These are phyloP conservation scores for Bimastos eiseni DNA, from an alignment of 2,888 invertebrate species.

Conservation along the genomic window DNA sequence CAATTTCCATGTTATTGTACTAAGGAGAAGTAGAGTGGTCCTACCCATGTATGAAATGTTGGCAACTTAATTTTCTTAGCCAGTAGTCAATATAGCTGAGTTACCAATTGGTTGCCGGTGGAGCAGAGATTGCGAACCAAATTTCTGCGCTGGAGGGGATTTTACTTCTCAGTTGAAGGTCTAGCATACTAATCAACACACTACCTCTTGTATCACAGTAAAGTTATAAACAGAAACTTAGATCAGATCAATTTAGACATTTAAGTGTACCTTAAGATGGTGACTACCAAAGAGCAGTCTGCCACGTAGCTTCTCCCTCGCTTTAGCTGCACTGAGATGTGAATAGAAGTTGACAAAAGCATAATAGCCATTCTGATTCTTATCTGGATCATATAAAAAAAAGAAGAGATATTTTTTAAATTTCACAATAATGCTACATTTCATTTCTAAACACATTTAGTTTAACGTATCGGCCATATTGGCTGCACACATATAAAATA, in stretches of 20 bases:
- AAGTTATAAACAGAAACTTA: not conserved
- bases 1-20: not conserved
- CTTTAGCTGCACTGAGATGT: constrained; percentile 28
- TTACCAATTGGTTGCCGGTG: too few relatives aligned
- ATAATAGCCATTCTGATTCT: constrained; percentile 27
- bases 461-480: not conserved
- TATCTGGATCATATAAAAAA: not conserved
- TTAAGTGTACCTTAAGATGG: constrained; percentile 31
- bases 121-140: too few relatives aligned
- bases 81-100: too few relatives aligned
- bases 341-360: constrained; percentile 40
- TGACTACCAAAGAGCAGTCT: constrained; percentile 30
- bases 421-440: not conserved
- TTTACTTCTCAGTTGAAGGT: too few relatives aligned
- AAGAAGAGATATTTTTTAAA: not conserved
- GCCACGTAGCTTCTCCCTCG: constrained; percentile 26
- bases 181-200: too few relatives aligned
- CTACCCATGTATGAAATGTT: too few relatives aligned
- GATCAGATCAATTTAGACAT: too few relatives aligned
- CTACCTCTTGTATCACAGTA: too few relatives aligned
- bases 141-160: too few relatives aligned
- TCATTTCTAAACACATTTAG: not conserved
- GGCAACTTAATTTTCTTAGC: too few relatives aligned
- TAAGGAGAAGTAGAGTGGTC: too few relatives aligned
- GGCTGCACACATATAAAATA: not conserved